These are phyloP conservation scores for Albula goreensis DNA, from an alignment of 2,113 vertebrate genomes.

Conservation along the genomic window DNA sequence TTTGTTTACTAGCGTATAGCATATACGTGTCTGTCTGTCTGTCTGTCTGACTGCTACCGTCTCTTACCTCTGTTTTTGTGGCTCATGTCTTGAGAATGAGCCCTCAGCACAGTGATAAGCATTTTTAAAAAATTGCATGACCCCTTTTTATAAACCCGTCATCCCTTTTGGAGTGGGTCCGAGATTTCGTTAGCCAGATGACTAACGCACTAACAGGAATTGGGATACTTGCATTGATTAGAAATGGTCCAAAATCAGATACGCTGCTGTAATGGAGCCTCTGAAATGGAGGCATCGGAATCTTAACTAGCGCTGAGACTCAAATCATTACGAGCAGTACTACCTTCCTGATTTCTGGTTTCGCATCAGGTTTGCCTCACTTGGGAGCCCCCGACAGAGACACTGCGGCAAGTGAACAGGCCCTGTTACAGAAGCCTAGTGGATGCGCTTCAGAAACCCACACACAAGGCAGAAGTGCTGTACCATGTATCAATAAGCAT, in stretches of 20 bases:
- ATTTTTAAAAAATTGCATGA: constrained; percentile 13
- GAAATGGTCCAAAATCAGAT: constrained; percentile 2
- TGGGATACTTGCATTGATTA: neutral
- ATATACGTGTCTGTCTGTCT: neutral
- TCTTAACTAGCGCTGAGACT: neutral
- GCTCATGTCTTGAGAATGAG: neutral
- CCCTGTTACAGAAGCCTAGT: neutral
- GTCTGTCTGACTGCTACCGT: neutral
- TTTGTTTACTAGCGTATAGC: neutral
- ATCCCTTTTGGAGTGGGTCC: neutral
- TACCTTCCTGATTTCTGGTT: neutral
- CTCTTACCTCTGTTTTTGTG: neutral
- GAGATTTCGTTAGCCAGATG: neutral
- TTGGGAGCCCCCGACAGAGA: neutral
- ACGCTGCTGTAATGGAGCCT: neutral
- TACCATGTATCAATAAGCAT: no score
- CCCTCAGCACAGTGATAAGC: neutral
- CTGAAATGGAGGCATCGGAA: neutral
- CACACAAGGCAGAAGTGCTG: neutral
- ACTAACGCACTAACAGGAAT: neutral
- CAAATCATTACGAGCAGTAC: neutral
- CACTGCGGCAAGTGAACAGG: neutral
- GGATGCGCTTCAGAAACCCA: neutral
- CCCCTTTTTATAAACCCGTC: neutral
- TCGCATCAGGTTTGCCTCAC: neutral